A percentile compares a stretch with the other conserved stretches of the same genome.
These are phyloP conservation scores for Philhelius pedissequus DNA, from an alignment of 2,888 invertebrate species.

Conservation along the genomic window DNA sequence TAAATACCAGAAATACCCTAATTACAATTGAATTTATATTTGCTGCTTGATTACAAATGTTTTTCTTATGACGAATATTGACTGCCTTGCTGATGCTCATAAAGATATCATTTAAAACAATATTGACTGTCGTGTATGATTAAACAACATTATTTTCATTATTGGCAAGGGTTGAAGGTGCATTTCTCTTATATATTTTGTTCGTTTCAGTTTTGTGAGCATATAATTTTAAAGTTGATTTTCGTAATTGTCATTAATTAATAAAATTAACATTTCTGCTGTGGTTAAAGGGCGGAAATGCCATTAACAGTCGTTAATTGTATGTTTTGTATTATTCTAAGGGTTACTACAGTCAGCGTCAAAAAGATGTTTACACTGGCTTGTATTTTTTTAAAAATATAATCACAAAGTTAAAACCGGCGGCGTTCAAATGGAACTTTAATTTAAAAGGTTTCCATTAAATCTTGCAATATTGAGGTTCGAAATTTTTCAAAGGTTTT, in stretches of 20 bases:
- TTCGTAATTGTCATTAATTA: constrained; percentile 41
- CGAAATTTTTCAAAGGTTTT: no score
- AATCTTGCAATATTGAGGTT: no score
- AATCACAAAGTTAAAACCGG: no score
- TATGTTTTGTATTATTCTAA: background rate
- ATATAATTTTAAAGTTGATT: background rate
- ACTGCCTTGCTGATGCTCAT: background rate
- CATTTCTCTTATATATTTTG: background rate
- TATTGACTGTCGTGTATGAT: background rate
- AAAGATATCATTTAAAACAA: background rate
- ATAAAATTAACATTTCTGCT: background rate
- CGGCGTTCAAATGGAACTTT: no score
- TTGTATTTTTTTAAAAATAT: background rate
- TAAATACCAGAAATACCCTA: background rate
- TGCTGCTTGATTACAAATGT: constrained; percentile 23
- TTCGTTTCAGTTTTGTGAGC: background rate
- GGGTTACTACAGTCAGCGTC: background rate
- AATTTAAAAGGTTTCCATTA: no score
- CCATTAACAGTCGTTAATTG: constrained; percentile 22
- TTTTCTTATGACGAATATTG: constrained; percentile 50
- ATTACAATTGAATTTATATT: background rate
- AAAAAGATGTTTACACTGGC: background rate
- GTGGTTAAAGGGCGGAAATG: constrained; percentile 22
- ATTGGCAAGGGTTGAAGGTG: background rate
- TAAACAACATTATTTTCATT: background rate